These are phyloP conservation scores for Drosophila vallismaia DNA, from an alignment of 2,888 invertebrate species.

Conservation along the genomic window DNA sequence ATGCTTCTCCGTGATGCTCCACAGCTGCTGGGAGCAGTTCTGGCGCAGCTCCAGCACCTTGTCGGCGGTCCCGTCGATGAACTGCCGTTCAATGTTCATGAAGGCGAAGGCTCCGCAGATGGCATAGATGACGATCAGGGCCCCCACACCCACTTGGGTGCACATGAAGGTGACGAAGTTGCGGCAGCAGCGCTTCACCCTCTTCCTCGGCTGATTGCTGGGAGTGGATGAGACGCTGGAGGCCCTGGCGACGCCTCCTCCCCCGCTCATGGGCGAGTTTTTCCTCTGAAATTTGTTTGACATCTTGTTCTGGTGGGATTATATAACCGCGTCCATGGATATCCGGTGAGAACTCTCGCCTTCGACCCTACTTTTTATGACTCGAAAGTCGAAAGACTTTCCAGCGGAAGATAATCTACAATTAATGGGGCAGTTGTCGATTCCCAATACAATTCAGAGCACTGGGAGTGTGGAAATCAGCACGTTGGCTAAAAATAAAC, in stretches of 20 bases:
- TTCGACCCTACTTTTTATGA: neutral
- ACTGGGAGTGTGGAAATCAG: conserved; percentile 48
- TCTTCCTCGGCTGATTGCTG: conserved; percentile 89
- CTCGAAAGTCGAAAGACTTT: neutral
- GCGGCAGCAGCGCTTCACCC: conserved; percentile 92
- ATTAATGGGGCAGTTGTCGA: conserved; percentile 43
- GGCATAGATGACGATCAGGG: conserved; percentile 93
- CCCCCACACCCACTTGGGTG: conserved; percentile 95
- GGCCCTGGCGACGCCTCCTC: conserved; percentile 32
- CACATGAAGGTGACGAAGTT: conserved; percentile 96
- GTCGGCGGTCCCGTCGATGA: conserved; percentile 84
- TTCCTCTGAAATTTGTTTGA: conserved; percentile 71
- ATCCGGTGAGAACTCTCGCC: neutral
- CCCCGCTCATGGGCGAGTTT: conserved; percentile 52
- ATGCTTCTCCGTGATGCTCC: conserved; percentile 87
- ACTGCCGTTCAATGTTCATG: conserved; percentile 89
- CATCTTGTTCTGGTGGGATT: conserved; percentile 44
- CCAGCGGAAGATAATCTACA: conserved; percentile 21
- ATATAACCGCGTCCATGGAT: conserved; percentile 11
- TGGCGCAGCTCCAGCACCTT: conserved; percentile 86
- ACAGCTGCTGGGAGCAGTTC: conserved; percentile 87
- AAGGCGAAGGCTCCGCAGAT: conserved; percentile 93
- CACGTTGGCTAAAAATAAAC: conserved; percentile 70
- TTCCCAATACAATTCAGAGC: conserved; percentile 30
- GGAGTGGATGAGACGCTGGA: conserved; percentile 87